Conservation (phyloP, 1,140 invertebrate species). For the Colletes latitarsis region DNA sequence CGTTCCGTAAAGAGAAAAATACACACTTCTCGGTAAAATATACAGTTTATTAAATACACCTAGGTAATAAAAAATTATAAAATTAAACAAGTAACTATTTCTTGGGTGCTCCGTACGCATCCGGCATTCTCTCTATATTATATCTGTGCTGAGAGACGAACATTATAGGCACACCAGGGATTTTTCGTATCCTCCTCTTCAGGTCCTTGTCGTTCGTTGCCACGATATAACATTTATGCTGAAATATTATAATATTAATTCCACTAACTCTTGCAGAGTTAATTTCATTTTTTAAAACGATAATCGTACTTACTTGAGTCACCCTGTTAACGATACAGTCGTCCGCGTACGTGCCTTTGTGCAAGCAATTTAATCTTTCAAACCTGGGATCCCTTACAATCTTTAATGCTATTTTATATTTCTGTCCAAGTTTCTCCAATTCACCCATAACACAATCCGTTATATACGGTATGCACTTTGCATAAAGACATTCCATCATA, state of each 20-base stretch:
- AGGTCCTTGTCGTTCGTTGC: conserved; percentile 99
- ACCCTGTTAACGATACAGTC: conserved; percentile 98
- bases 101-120: conserved; percentile 96
- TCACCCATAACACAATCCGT: conserved; percentile 99
- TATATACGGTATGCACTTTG: conserved; percentile 99
- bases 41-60: conserved; percentile 5
- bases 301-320: conserved; percentile 85
- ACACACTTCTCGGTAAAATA: conserved; percentile 7
- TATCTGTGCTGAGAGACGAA: conserved; percentile 96
- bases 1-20: too few relatives aligned
- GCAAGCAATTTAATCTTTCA: conserved; percentile 95
- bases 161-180: conserved; percentile 99
- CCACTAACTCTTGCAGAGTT: neutral
- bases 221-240: conserved; percentile 99
- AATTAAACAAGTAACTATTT: conserved; percentile 69
- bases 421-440: conserved; percentile 97
- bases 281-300: neutral
- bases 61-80: conserved; percentile 15
- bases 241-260: conserved; percentile 72
- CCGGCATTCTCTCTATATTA: conserved; percentile 98
- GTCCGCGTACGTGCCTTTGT: conserved; percentile 99
- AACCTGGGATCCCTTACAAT: conserved; percentile 98
- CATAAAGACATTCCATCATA: conserved; percentile 99
- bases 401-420: conserved; percentile 96
- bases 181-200: conserved; percentile 97